phyloP scores from a whole-genome alignment of 1,140 invertebrate genomes.

The Drosophila parabipectinata region DNA sequence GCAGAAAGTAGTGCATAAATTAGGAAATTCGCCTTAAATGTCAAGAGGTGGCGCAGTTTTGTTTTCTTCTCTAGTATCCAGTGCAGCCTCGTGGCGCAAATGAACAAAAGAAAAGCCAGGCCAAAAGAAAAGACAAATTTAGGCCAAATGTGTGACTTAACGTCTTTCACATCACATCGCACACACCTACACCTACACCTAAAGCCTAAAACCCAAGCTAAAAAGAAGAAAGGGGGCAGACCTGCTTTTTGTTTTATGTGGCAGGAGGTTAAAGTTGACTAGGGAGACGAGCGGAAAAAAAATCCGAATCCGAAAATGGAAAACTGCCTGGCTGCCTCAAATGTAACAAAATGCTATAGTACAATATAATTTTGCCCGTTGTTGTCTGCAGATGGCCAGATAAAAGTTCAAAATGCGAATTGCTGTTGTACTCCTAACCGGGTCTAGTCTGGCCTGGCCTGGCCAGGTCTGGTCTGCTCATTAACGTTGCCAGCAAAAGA shows the following conservation, averaged over 20 bases:
- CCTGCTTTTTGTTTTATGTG: conserved; percentile 68
- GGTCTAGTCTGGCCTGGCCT: conserved; percentile 20
- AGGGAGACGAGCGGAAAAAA: conserved; percentile 52
- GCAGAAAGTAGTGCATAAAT: conserved; percentile 73
- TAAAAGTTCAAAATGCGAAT: conserved; percentile 80
- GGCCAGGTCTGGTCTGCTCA: conserved; percentile 51
- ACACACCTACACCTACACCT: conserved; percentile 29
- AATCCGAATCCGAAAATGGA: conserved; percentile 29
- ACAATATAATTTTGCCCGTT: conserved; percentile 73
- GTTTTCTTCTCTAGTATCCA: conserved; percentile 41
- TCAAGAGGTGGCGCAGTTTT: conserved; percentile 77
- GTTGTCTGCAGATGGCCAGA: conserved; percentile 75
- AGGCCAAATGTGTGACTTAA: conserved; percentile 82
- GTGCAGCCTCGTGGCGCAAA: conserved; percentile 67
- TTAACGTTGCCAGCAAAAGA: conserved; percentile 76
- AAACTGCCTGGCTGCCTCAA: conserved; percentile 50
- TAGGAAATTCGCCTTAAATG: conserved; percentile 75
- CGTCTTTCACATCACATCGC: conserved; percentile 71
- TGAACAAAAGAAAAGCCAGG: conserved; percentile 71
- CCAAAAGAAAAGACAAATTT: conserved; percentile 76
- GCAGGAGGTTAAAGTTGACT: conserved; percentile 79
- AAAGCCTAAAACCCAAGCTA: neutral
- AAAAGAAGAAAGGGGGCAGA: conserved; percentile 40
- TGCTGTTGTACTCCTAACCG: conserved; percentile 40
- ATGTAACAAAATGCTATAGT: conserved; percentile 69